Conservation (phyloP, 2,888 invertebrate genomes). For the Opisthograptis luteolata region DNA sequence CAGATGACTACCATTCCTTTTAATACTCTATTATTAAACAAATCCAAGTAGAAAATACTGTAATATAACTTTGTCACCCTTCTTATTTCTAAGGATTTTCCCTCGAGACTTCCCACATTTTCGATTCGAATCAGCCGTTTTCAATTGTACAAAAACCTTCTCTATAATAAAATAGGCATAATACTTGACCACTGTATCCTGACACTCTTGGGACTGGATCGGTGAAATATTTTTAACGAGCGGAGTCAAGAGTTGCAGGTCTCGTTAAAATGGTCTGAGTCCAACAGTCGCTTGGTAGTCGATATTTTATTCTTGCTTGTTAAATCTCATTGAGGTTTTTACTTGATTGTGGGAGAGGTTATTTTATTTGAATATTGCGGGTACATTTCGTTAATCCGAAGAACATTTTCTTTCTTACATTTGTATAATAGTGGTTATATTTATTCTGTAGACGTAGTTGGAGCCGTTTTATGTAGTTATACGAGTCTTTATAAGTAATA, state of each 20-base stretch:
- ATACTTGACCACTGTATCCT: constrained; percentile 45
- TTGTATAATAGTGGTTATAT: constrained; percentile 15
- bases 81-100: constrained; percentile 52
- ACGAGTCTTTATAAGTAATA: neutral
- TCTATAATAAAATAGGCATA: constrained; percentile 61
- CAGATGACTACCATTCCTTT: neutral
- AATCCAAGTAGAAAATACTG: constrained; percentile 36
- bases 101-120: constrained; percentile 74
- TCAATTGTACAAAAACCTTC: constrained; percentile 73
- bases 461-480: neutral
- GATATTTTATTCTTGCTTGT: constrained; percentile 78
- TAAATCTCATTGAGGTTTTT: constrained; percentile 74
- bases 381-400: constrained; percentile 41
- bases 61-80: constrained; percentile 44
- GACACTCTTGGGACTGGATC: constrained; percentile 30
- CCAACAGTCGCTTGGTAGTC: constrained; percentile 61
- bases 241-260: constrained; percentile 17
- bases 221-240: constrained; percentile 14
- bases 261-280: constrained; percentile 41
- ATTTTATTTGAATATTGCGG: constrained; percentile 50
- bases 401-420: constrained; percentile 25
- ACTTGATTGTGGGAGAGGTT: constrained; percentile 56
- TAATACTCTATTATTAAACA: constrained; percentile 16
- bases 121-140: constrained; percentile 68
- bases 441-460: neutral